Evolutionary conservation across 2,113 vertebrate species (phyloP), one percentile per base, ranked within the genome.

Genomic region (Meriones unguiculatus): DNA sequence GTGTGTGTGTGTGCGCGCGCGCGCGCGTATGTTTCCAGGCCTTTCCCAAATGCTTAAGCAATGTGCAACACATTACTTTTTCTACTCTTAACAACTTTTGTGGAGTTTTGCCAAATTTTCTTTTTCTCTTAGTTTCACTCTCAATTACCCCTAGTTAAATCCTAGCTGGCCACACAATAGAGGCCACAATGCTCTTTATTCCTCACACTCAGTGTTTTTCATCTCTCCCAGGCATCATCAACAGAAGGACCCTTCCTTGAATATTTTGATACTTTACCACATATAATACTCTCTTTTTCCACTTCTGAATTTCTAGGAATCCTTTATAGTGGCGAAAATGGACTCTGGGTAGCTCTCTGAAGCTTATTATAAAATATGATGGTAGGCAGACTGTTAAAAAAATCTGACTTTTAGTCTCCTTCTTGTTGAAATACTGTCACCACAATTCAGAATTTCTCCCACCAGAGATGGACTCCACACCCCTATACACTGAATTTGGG

Each of bases 81-180:
- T 97, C 92, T 92, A 70, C 54, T 94, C 46, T 73, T 87, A 73
- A 76, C 41, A 96, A 96, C 65, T 6, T 50, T 75, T 65, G 82
- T 89, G 69, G 80, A 97, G 90, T 95, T 96, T 59, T 91, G 69
- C 82, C 86, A 91, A 93, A 89, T 91, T 95, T 97, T 81, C 78
- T 91, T 96, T 87, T 65, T 96, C 69, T 96, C 52, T 97, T 89
- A 97, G 72, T 96, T 97, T 95, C 93, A 95, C 70, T 78, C 88
- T 89, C 59, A 82, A 91, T 97, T 97, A 67, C 88, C 54, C 76
- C 35, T 92, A 54, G 41, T 95, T 95, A 75, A 75, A 65, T 20
- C 8, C 65, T 67, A 52, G 87, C 70, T 94, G 84, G 82, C 93
- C 90, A 89, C 38, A 86, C 67, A 87, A 38, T 54, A 82, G 50